Conservation (phyloP, 2,797 vertebrate species). For the Hipposideros larvatus region DNA sequence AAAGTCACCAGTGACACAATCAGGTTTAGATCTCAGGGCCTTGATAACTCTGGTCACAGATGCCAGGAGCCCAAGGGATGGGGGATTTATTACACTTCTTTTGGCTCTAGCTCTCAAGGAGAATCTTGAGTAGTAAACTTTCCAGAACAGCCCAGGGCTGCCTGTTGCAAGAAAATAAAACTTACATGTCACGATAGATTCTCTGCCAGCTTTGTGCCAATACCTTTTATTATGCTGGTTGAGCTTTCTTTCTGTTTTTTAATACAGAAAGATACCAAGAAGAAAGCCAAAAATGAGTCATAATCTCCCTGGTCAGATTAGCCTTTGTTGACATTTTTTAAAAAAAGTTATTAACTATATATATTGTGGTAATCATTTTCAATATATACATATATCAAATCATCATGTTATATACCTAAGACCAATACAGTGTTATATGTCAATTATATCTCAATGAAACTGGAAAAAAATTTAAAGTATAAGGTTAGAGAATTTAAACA, state of each 20-base stretch:
- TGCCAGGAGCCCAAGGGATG: not conserved
- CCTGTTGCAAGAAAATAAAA: not conserved
- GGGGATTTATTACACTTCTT: not conserved
- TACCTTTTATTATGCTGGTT: not conserved
- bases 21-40: not conserved
- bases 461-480: not conserved
- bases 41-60: not conserved
- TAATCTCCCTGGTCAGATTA: not conserved
- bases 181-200: not conserved
- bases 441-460: not conserved
- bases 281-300: not conserved
- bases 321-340: not conserved
- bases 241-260: not conserved
- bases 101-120: not conserved
- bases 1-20: not conserved
- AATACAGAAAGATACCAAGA: not conserved
- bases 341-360: not conserved
- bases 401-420: not conserved
- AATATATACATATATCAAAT: not conserved
- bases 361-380: not conserved
- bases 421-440: not conserved
- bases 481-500: conserved; percentile 30
- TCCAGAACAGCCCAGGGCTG: not conserved
- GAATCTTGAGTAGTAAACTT: not conserved
- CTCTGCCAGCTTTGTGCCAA: not conserved